Percentiles rank a stretch among this genome's conserved stretches.
These are phyloP conservation scores for Ctenopoma multispine DNA, from an alignment of 2,797 vertebrate genomes.

Conservation along the genomic window DNA sequence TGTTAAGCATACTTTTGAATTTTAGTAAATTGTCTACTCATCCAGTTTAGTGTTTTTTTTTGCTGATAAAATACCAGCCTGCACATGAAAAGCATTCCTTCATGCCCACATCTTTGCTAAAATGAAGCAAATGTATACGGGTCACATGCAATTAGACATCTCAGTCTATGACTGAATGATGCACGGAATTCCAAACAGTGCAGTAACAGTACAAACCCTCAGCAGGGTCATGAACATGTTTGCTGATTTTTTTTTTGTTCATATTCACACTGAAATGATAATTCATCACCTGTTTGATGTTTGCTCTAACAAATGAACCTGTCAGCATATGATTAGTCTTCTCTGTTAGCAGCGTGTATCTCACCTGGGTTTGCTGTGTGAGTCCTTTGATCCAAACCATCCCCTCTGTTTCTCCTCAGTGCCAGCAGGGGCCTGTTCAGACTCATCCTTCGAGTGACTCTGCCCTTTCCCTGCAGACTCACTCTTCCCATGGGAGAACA, in stretches of 20 bases:
- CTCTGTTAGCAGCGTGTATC: constrained; percentile 53
- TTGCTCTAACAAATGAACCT: constrained; percentile 1
- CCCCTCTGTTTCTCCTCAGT: constrained; percentile 85
- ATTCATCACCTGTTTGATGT: constrained; percentile 15
- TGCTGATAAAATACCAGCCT: constrained; percentile 3
- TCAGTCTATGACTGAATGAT: not conserved
- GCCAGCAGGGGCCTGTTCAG: constrained; percentile 24
- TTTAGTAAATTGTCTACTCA: not conserved
- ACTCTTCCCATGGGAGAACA: constrained; percentile 84
- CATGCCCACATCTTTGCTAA: not conserved
- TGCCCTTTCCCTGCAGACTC: constrained; percentile 75
- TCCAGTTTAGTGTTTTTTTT: not conserved
- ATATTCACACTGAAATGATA: constrained; percentile 2
- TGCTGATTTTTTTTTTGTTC: constrained; percentile 3
- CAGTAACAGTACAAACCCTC: not conserved
- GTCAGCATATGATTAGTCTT: not conserved
- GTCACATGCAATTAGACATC: constrained; percentile 6
- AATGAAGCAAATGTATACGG: not conserved
- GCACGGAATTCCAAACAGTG: constrained; percentile 3
- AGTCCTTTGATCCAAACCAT: constrained; percentile 92
- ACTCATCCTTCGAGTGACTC: constrained; percentile 61
- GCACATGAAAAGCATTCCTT: constrained; percentile 19
- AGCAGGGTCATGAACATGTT: not conserved
- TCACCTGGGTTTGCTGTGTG: constrained; percentile 93
- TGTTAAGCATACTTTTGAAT: too few relatives aligned